Percentiles rank a stretch among this genome's conserved stretches.
Evolutionary conservation across 2,113 vertebrate genomes (phyloP).

Genomic region (Leiothrix lutea): DNA sequence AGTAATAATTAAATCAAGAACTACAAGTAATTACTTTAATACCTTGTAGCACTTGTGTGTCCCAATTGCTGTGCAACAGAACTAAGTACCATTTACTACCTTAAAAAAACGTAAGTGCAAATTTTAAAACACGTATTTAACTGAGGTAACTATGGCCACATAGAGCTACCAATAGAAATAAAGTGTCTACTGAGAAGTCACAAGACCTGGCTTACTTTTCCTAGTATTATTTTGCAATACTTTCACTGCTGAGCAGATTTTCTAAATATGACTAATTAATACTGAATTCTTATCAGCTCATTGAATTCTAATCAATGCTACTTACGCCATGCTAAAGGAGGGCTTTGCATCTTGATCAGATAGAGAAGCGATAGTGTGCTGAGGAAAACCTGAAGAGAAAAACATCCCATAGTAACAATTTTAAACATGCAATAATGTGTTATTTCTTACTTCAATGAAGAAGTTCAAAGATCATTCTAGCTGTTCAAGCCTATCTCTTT

Average conservation of each 20-base stretch:
- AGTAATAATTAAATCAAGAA: background rate
- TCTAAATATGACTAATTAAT: background rate
- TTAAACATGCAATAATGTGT: background rate
- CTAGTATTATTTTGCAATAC: background rate
- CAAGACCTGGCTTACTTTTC: background rate
- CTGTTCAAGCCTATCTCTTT: background rate
- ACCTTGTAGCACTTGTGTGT: background rate
- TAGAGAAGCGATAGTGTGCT: conserved; percentile 82
- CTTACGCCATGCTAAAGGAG: conserved; percentile 97
- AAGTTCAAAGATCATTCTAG: background rate
- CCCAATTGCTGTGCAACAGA: background rate
- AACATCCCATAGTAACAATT: background rate
- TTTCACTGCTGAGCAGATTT: background rate
- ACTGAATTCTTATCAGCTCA: background rate
- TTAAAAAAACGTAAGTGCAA: background rate
- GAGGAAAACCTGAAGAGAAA: conserved; percentile 87
- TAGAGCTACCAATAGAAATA: background rate
- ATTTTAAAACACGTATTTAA: background rate
- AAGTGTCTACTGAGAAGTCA: background rate
- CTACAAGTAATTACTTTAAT: background rate
- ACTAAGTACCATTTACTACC: background rate
- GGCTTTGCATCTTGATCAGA: conserved; percentile 91
- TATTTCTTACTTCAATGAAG: background rate
- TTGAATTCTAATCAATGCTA: background rate
- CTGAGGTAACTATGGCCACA: background rate